Evolutionary conservation across 2,888 invertebrate species (phyloP).

Genomic region (Hemaris fuciformis): DNA sequence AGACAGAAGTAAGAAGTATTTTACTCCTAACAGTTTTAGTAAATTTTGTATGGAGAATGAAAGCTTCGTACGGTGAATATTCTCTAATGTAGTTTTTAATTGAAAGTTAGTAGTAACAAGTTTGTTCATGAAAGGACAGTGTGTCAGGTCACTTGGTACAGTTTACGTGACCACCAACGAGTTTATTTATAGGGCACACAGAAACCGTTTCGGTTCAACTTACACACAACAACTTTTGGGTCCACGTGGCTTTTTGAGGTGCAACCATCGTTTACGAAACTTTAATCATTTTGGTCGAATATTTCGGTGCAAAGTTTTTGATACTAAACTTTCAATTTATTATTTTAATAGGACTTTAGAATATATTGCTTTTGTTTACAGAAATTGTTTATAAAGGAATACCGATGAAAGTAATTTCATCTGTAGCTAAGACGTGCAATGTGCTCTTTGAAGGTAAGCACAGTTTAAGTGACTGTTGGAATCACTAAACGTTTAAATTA

Average conservation of each 20-base stretch:
- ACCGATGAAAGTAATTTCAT: background rate
- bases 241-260: constrained; percentile 35
- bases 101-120: background rate
- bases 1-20: too few species aligned
- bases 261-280: background rate
- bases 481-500: constrained; percentile 12
- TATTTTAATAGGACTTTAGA: too few species aligned
- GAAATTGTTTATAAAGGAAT: background rate
- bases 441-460: background rate
- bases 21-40: too few species aligned
- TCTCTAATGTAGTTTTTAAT: background rate
- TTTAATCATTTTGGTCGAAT: background rate
- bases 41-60: background rate
- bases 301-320: background rate
- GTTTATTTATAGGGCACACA: constrained; percentile 40
- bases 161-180: constrained; percentile 20
- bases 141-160: constrained; percentile 1
- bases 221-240: constrained; percentile 43
- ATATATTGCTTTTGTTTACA: background rate
- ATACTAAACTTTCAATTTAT: background rate
- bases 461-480: background rate
- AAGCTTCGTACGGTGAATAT: background rate
- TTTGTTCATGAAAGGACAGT: background rate
- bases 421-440: background rate
- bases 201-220: constrained; percentile 38